Percentiles rank a stretch among this genome's conserved stretches.
Conservation (phyloP, 1,140 invertebrate species). For the Monochamus saltuarius region DNA sequence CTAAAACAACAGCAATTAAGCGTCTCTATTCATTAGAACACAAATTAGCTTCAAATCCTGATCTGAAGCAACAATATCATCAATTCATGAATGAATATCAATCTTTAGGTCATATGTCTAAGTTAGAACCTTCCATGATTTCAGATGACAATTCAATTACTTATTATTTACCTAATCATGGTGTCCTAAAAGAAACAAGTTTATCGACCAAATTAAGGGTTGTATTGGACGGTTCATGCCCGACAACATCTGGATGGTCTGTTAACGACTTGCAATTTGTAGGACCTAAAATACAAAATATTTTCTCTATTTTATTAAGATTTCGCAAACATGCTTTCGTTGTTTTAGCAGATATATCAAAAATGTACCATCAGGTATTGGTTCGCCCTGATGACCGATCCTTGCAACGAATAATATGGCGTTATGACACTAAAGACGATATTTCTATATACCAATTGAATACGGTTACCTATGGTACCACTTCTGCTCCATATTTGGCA, state of each 20-base stretch:
- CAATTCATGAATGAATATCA: no score
- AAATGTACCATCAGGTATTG: conserved; percentile 54
- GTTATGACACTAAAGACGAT: conserved; percentile 21
- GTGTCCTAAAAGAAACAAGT: no score
- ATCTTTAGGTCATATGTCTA: no score
- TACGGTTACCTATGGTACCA: conserved; percentile 45
- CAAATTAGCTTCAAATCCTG: no score
- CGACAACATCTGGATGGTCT: conserved; percentile 30
- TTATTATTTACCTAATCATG: conserved; percentile 38
- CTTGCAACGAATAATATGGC: conserved; percentile 50
- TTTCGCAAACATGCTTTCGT: conserved; percentile 39
- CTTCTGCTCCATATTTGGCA: conserved; percentile 42
- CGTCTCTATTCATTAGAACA: no score
- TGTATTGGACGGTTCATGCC: conserved; percentile 48
- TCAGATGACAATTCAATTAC: no score
- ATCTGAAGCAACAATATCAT: no score
- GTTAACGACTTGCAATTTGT: conserved; percentile 42
- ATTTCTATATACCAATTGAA: conserved; percentile 34
- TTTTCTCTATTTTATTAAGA: conserved; percentile 39
- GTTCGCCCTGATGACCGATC: conserved; percentile 38
- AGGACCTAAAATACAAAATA: conserved; percentile 47
- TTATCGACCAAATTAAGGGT: conserved; percentile 40
- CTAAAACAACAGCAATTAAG: no score
- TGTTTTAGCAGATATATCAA: conserved; percentile 47
- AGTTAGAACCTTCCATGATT: no score